phyloP scores from a whole-genome alignment of 2,797 vertebrate genomes.

The Melanotaenia parkinsoni region DNA sequence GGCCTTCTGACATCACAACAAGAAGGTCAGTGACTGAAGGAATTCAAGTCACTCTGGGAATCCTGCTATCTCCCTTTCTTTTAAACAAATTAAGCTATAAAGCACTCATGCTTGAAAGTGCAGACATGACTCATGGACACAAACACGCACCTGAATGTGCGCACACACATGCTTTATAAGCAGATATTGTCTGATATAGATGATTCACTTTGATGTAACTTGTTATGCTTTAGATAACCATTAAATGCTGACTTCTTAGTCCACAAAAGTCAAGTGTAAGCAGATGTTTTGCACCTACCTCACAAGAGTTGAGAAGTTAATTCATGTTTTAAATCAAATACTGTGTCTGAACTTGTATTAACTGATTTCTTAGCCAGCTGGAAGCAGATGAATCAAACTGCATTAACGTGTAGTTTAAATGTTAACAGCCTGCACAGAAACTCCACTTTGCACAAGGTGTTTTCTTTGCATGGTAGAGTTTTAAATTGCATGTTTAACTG shows the following conservation, averaged over 20 bases:
- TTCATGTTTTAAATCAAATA: no score
- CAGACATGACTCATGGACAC: neutral
- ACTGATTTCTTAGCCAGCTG: neutral
- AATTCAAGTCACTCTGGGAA: conserved; percentile 77
- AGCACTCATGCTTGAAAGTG: conserved; percentile 36
- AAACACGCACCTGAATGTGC: neutral
- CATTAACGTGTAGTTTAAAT: neutral
- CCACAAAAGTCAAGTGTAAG: neutral
- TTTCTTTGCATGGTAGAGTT: neutral
- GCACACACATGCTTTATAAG: conserved; percentile 1
- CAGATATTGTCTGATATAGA: neutral
- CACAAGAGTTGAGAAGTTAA: neutral
- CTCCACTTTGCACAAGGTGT: neutral
- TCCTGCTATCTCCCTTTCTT: conserved; percentile 51
- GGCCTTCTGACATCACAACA: conserved; percentile 69
- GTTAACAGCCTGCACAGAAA: neutral
- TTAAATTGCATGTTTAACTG: neutral
- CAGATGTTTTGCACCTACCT: neutral
- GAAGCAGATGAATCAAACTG: neutral
- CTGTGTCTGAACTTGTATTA: neutral
- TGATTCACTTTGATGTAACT: neutral
- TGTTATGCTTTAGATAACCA: neutral
- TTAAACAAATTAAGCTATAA: conserved; percentile 34
- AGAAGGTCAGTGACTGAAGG: conserved; percentile 71
- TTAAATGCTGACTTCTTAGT: neutral